Evolutionary conservation across 2,888 invertebrate species (phyloP).

Genomic region (Ypsolopha sequella): DNA sequence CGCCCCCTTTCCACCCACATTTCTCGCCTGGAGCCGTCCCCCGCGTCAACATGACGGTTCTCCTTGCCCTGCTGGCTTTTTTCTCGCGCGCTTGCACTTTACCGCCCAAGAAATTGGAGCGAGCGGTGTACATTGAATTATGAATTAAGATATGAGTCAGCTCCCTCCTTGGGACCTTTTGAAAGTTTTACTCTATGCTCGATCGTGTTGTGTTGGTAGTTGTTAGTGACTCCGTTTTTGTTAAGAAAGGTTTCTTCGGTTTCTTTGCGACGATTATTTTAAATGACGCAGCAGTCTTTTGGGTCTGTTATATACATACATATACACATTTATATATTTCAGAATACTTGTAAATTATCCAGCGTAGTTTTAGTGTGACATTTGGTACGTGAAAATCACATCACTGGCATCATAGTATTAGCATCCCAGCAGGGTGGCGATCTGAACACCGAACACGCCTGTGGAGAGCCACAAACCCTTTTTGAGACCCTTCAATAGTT

Average conservation of each 20-base stretch:
- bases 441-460: not conserved
- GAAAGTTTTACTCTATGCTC: not conserved
- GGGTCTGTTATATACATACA: not conserved
- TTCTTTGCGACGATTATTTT: not conserved
- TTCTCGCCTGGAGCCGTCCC: conserved; percentile 13
- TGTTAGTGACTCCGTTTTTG: not conserved
- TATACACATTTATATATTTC: not conserved
- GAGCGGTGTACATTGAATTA: conserved; percentile 48
- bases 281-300: not conserved
- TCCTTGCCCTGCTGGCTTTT: conserved; percentile 41
- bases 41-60: conserved; percentile 9
- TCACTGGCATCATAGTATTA: not conserved
- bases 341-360: not conserved
- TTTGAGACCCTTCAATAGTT: conserved; percentile 7
- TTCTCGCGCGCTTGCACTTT: conserved; percentile 55
- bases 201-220: not conserved
- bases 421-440: not conserved
- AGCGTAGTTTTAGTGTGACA: too few relatives aligned
- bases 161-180: not conserved
- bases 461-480: conserved; percentile 4
- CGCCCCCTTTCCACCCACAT: conserved; percentile 14
- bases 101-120: conserved; percentile 28
- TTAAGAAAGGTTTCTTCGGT: not conserved
- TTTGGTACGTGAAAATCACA: not conserved
- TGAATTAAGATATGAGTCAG: conserved; percentile 46